Base-by-base conservation (phyloP, 2,888 invertebrate species). In the Pheosia gnoma region DNA sequence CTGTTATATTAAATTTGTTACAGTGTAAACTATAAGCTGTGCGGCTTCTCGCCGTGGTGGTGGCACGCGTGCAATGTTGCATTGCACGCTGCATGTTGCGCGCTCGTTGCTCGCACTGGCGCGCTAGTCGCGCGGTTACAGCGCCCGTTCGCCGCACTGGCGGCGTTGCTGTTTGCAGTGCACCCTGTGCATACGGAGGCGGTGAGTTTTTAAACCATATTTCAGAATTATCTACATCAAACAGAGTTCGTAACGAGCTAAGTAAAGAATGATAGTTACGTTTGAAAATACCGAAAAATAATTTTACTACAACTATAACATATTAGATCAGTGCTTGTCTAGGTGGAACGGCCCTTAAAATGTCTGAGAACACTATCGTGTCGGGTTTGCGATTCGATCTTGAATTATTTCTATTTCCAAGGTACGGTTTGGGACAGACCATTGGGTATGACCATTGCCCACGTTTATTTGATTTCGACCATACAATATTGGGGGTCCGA, bases 141-240 rank as follows among this genome's bases (percentile, higher is more conserved):
- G 77, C 95, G 95, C 25, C 95, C 95, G 53, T 96, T 96, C 74
- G 96, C 97, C 5, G 95, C 96, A 7, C 88, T 96, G 11, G 96
- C 97, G 0, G 96, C 96, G 25, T 86, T 96, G 54, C 91, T 98
- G 74, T 98, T 98, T 83, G 97, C 98, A 5, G 95, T 96, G 4
- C 98, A 98, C 85, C 98, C 98, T 37, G 95, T 98, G 68, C 98
- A 98, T 86, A 97, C 97, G 0, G 98, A 98, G 89, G 98, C 98
- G 85, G 98, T 97, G 86, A 96, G 97, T 95, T 5, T 11, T 43
- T 43, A 43, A 9, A 43, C 9, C 8, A 43, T 9, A 10, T 8
- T 43, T 9, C 9, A 43, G 43, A 9, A 9, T 10, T 43, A 0
- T 10, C 10, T 43, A 43, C 9, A 43, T 43, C 3, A 43, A 3